Conservation (phyloP, 2,888 invertebrate species). For the Argyra leucocephala region DNA sequence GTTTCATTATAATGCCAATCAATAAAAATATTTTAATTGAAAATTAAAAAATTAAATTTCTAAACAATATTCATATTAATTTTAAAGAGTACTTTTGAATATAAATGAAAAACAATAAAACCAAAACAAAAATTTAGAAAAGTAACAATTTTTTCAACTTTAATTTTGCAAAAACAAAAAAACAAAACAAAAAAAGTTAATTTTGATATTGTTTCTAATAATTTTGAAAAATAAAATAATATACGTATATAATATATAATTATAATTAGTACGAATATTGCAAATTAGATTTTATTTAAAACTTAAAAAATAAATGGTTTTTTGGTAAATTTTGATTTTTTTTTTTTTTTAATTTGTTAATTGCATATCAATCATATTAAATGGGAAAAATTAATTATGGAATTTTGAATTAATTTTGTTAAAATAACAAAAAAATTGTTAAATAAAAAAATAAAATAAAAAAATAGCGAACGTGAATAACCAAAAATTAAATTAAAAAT, state of each 20-base stretch:
- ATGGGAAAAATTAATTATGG: not conserved
- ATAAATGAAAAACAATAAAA: too few species aligned
- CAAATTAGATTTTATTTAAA: not conserved
- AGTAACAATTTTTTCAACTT: too few species aligned
- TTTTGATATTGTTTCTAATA: not conserved
- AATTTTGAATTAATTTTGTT: not conserved
- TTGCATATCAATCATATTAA: conserved; percentile 5
- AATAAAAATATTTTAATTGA: too few species aligned
- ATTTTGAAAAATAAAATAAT: not conserved
- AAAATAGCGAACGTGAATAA: not conserved
- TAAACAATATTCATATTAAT: too few species aligned
- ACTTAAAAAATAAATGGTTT: not conserved
- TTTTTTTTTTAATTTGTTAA: not conserved
- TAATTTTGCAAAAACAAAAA: too few species aligned
- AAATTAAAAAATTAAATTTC: too few species aligned
- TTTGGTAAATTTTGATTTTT: not conserved
- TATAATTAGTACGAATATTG: not conserved
- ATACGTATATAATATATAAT: not conserved
- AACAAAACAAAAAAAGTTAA: not conserved
- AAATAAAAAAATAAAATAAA: not conserved
- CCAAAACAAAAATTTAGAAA: too few species aligned
- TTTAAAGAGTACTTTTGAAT: too few species aligned
- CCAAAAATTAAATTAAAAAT: conserved; percentile 2
- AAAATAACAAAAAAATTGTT: not conserved
- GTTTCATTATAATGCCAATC: too few species aligned